Evolutionary conservation across 2,888 invertebrate species (phyloP).

Genomic region (Zygaena filipendulae): DNA sequence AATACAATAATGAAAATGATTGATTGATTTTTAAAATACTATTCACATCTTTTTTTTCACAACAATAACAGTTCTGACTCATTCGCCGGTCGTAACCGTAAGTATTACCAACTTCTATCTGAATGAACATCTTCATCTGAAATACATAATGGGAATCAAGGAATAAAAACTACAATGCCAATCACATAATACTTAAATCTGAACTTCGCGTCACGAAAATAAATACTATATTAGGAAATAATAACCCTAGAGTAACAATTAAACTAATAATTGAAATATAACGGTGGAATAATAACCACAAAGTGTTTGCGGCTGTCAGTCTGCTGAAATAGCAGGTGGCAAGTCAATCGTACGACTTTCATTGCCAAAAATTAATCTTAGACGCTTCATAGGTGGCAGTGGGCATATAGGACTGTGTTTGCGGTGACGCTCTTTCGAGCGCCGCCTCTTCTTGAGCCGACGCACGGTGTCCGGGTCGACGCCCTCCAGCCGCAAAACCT

Average conservation of each 20-base stretch:
- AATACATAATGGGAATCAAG: too few relatives aligned
- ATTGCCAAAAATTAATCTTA: constrained; percentile 88
- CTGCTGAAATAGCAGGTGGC: constrained; percentile 76
- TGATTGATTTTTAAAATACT: too few relatives aligned
- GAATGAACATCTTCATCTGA: too few relatives aligned
- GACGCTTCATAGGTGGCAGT: constrained; percentile 82
- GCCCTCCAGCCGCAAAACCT: constrained; percentile 85
- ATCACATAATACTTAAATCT: constrained; percentile 50
- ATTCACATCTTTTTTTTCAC: too few relatives aligned
- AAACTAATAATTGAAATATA: constrained; percentile 63
- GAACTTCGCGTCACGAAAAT: constrained; percentile 52
- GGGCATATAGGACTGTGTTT: constrained; percentile 66
- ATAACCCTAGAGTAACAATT: constrained; percentile 63
- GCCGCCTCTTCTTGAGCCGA: constrained; percentile 66
- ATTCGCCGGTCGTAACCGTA: too few relatives aligned
- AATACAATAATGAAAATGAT: too few relatives aligned
- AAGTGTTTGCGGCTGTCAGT: constrained; percentile 58
- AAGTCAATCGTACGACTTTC: constrained; percentile 91
- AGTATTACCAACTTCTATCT: too few relatives aligned
- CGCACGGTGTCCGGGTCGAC: constrained; percentile 69
- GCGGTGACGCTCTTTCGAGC: constrained; percentile 56
- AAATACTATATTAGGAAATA: constrained; percentile 52
- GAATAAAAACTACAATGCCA: constrained; percentile 44
- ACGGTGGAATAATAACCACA: constrained; percentile 62
- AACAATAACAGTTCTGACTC: too few relatives aligned